Evolutionary conservation across 2,797 vertebrate species (phyloP).

Genomic region (Fringilla coelebs): DNA sequence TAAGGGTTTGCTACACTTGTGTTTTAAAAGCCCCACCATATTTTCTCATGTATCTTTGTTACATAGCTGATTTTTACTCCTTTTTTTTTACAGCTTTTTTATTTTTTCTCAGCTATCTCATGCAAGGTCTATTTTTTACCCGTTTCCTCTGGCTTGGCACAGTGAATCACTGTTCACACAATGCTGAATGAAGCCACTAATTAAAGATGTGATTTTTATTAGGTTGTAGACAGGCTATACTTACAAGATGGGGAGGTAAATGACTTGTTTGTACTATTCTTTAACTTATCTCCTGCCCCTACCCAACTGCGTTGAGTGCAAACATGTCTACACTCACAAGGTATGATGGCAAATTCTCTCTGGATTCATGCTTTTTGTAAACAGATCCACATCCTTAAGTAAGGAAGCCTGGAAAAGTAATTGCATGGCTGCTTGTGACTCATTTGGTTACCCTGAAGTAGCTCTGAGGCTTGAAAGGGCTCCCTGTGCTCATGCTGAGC

Average conservation of each 20-base stretch:
- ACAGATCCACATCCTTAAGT: background rate
- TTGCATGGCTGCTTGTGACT: conserved; percentile 14
- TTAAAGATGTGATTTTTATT: conserved; percentile 51
- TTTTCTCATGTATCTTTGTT: background rate
- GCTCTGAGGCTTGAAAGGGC: background rate
- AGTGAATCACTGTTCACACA: conserved; percentile 48
- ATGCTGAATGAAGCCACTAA: conserved; percentile 60
- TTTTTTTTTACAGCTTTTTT: background rate
- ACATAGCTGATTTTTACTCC: background rate
- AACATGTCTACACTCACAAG: background rate
- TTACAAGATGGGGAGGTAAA: conserved; percentile 29
- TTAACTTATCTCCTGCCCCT: background rate
- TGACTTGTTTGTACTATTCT: conserved; percentile 29
- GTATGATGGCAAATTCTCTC: background rate
- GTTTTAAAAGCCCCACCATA: background rate
- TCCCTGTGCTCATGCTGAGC: background rate
- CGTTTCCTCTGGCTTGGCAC: background rate
- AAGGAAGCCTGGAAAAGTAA: background rate
- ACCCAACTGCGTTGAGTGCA: background rate
- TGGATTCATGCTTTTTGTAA: background rate
- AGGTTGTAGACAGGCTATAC: conserved; percentile 44
- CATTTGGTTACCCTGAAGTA: background rate
- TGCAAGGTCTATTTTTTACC: background rate
- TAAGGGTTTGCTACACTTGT: background rate
- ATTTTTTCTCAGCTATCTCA: background rate